Conservation (phyloP, 2,113 vertebrate species). For the Antechinus stuartii region DNA sequence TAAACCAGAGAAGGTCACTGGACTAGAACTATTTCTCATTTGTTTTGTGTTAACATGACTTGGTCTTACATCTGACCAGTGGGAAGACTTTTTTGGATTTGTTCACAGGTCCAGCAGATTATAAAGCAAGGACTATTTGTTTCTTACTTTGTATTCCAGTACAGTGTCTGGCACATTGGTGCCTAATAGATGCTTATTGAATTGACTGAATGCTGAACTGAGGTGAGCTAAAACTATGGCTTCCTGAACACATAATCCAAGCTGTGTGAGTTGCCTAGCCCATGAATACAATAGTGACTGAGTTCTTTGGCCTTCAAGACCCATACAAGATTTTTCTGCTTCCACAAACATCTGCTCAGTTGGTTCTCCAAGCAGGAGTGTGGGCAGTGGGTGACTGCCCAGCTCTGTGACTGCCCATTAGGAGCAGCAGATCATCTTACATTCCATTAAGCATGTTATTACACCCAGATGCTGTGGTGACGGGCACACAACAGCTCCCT, state of each 20-base stretch:
- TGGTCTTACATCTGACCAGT: not conserved
- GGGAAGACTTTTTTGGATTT: not conserved
- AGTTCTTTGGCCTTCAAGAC: constrained; percentile 49
- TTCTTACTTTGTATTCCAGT: not conserved
- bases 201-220: not conserved
- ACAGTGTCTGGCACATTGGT: not conserved
- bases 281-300: not conserved
- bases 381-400: constrained; percentile 69
- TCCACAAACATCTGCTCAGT: constrained; percentile 72
- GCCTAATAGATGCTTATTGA: not conserved
- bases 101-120: not conserved
- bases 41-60: not conserved
- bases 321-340: constrained; percentile 57
- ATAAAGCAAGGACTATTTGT: not conserved
- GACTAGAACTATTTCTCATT: not conserved
- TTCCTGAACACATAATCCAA: not conserved
- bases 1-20: not conserved
- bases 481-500: constrained; percentile 67
- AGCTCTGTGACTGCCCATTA: constrained; percentile 75
- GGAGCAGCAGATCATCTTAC: constrained; percentile 75
- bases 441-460: constrained; percentile 79
- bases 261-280: not conserved
- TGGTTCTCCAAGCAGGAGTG: constrained; percentile 73
- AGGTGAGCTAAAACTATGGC: not conserved
- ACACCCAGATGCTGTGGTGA: constrained; percentile 78